phyloP scores from a whole-genome alignment of 2,797 vertebrate species.

The Lutjanus campechanus region DNA sequence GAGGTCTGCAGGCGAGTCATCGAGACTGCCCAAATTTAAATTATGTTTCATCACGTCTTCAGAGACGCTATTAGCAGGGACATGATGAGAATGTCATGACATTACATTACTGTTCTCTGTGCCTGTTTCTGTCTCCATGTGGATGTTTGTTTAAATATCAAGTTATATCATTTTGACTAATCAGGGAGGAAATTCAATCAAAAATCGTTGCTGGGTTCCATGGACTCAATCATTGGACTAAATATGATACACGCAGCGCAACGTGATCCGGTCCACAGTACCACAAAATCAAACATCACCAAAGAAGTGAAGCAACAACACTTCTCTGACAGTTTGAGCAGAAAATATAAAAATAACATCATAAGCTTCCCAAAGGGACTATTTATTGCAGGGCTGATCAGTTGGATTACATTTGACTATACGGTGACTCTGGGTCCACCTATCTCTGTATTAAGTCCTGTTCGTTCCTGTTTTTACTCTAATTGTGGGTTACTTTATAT shows the following conservation, averaged over 20 bases:
- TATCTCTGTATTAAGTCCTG: neutral
- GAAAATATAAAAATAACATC: neutral
- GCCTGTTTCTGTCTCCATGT: neutral
- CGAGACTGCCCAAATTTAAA: neutral
- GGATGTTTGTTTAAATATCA: conserved; percentile 10
- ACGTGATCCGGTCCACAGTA: neutral
- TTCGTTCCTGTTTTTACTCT: neutral
- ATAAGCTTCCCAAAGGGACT: neutral
- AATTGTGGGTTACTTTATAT: conserved; percentile 1
- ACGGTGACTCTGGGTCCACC: neutral
- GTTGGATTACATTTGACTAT: neutral
- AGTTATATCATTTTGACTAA: neutral
- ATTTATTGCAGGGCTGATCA: neutral
- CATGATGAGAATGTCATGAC: conserved; percentile 3
- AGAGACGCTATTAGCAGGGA: neutral
- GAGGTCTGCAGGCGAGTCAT: conserved; percentile 2
- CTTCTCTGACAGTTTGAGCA: neutral
- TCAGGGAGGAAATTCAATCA: conserved; percentile 1
- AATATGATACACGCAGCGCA: neutral
- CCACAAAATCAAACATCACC: conserved; percentile 5
- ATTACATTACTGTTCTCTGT: conserved; percentile 1
- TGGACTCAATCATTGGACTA: neutral
- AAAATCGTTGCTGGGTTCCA: neutral
- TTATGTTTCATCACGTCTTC: conserved; percentile 1
- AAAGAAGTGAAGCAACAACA: neutral